phyloP scores from a whole-genome alignment of 2,113 vertebrate species.

The Nycticryphes semicollaris region DNA sequence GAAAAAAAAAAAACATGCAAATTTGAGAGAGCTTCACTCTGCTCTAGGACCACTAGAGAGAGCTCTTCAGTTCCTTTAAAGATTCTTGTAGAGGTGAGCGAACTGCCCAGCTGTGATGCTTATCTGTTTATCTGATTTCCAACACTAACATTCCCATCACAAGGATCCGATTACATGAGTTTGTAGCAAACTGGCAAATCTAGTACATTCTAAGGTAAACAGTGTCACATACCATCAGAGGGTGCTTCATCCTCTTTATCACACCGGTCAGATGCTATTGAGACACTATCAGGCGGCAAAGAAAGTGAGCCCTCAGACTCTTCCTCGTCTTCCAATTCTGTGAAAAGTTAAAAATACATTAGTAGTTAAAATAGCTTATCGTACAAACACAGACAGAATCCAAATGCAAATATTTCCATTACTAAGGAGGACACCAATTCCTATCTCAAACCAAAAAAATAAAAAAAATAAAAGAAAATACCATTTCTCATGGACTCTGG shows the following conservation, averaged over 20 bases:
- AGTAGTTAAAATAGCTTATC: not conserved
- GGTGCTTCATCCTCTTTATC: conserved; percentile 89
- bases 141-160: not conserved
- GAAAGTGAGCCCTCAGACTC: conserved; percentile 78
- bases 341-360: conserved; percentile 27
- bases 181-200: conserved; percentile 12
- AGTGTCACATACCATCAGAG: conserved; percentile 83
- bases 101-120: conserved; percentile 24
- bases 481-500: not conserved
- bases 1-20: not conserved
- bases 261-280: conserved; percentile 84
- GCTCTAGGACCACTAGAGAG: conserved; percentile 79
- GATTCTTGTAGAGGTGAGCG: conserved; percentile 53
- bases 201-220: conserved; percentile 6
- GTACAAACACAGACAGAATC: not conserved
- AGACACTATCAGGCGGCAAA: conserved; percentile 81
- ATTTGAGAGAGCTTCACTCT: conserved; percentile 39
- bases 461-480: not conserved
- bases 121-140: conserved; percentile 36
- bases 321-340: conserved; percentile 80
- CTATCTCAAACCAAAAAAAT: not conserved
- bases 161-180: not conserved
- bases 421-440: not conserved
- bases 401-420: not conserved
- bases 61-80: conserved; percentile 81